Conservation (phyloP, 2,888 invertebrate genomes). For the Oasisia sp. region DNA sequence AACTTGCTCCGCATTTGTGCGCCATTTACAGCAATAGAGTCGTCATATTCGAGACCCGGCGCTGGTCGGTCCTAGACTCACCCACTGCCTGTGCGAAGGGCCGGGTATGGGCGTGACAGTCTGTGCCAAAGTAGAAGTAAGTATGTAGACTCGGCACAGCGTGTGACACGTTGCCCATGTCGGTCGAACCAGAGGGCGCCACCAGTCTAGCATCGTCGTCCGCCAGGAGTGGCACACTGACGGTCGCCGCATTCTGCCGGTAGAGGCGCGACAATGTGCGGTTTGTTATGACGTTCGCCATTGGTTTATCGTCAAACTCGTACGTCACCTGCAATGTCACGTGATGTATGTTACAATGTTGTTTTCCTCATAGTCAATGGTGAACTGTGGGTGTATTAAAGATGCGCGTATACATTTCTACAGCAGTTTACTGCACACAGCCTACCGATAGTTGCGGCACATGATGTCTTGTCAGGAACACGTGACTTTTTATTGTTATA, state of each 20-base stretch:
- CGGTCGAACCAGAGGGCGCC: slow-evolving; percentile 34
- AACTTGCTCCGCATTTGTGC: too few species aligned
- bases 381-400: background rate
- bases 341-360: background rate
- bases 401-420: background rate
- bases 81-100: background rate
- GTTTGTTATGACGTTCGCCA: background rate
- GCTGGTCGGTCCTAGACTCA: background rate
- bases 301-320: background rate
- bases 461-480: too few species aligned
- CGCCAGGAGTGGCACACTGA: background rate
- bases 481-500: too few species aligned
- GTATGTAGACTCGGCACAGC: slow-evolving; percentile 34
- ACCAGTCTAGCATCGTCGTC: background rate
- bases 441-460: too few species aligned
- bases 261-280: slow-evolving; percentile 6
- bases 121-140: slow-evolving; percentile 32
- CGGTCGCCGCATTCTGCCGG: background rate
- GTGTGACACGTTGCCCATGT: slow-evolving; percentile 40
- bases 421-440: too few species aligned
- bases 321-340: background rate
- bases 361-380: background rate
- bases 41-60: too few species aligned
- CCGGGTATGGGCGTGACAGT: background rate
- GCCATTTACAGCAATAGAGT: too few species aligned